phyloP scores from a whole-genome alignment of 2,888 invertebrate species.

The Piscicola geometra region DNA sequence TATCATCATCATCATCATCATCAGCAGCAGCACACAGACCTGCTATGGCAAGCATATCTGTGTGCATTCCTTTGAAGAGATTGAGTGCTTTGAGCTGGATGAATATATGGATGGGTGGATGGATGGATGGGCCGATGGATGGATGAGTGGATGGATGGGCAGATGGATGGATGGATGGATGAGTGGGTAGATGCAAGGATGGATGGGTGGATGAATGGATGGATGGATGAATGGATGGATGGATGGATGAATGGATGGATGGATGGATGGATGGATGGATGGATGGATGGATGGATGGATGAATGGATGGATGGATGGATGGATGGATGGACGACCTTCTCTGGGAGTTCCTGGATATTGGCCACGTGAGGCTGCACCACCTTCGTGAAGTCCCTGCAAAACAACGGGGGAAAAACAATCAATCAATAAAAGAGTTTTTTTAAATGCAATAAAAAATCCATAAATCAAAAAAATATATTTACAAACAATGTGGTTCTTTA shows the following conservation, averaged over 20 bases:
- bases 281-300: background rate
- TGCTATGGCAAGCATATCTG: background rate
- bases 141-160: background rate
- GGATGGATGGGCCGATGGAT: background rate
- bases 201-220: background rate
- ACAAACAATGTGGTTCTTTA: too few species aligned
- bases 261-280: too few species aligned
- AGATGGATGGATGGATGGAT: background rate
- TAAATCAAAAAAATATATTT: too few species aligned
- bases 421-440: too few species aligned
- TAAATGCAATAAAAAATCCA: too few species aligned
- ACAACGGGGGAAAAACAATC: too few species aligned
- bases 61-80: background rate
- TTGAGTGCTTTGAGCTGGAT: background rate
- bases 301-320: background rate
- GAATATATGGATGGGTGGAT: background rate
- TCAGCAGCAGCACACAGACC: background rate
- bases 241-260: background rate
- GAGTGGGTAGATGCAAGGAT: background rate
- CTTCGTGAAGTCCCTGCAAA: background rate
- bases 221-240: conserved; percentile 14
- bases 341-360: background rate
- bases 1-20: too few species aligned
- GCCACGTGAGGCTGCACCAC: background rate
- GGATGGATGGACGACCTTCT: background rate